phyloP scores from a whole-genome alignment of 2,888 invertebrate species.

The Tanypteryx hageni region DNA sequence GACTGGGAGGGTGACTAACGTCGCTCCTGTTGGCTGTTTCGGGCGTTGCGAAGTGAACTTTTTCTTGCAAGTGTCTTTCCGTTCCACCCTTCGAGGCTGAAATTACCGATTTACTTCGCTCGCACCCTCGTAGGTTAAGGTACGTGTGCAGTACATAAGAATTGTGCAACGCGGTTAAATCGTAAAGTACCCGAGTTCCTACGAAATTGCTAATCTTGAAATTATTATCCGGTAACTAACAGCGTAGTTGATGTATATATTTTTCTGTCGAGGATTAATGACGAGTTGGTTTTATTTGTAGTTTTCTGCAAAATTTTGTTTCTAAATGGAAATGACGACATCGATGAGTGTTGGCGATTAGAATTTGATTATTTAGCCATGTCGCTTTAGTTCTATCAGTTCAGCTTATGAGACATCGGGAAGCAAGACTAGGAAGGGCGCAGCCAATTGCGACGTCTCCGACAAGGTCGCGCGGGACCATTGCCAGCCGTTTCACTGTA shows the following conservation, averaged over 20 bases:
- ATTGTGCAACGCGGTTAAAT: no score
- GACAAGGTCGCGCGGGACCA: slow-evolving; percentile 59
- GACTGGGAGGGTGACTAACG: slow-evolving; percentile 21
- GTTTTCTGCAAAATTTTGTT: not conserved
- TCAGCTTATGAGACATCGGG: slow-evolving; percentile 39
- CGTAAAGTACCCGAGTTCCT: no score
- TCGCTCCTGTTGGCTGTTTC: not conserved
- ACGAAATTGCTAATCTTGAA: no score
- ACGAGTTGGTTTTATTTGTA: not conserved
- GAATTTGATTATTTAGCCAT: not conserved
- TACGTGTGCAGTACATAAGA: no score
- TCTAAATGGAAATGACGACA: not conserved
- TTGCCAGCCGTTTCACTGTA: slow-evolving; percentile 40
- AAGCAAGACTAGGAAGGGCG: slow-evolving; percentile 31
- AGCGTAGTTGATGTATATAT: not conserved
- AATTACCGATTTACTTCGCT: no score
- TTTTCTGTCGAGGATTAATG: not conserved
- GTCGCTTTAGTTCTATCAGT: not conserved
- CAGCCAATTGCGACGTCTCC: slow-evolving; percentile 27
- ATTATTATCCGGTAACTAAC: no score
- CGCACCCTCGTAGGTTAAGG: no score
- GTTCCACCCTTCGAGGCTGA: not conserved
- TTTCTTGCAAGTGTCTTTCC: not conserved
- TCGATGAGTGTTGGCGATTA: not conserved
- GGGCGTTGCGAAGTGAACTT: not conserved